A percentile compares a stretch with the other conserved stretches of the same genome.
Evolutionary conservation across 1,140 invertebrate genomes (phyloP).

Genomic region (Pogonus chalceus): DNA sequence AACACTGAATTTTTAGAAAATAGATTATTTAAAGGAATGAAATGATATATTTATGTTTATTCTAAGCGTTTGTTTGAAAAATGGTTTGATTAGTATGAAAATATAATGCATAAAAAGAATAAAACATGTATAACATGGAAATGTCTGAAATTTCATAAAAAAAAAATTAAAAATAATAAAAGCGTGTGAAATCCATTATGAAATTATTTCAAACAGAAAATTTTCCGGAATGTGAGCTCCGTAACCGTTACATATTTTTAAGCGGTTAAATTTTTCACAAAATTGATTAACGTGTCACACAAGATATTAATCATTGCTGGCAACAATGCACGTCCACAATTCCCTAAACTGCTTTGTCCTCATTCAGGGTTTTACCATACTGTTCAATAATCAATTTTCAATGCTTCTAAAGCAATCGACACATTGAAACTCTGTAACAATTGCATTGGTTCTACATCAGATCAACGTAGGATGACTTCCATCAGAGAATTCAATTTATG

Average conservation of each 20-base stretch:
- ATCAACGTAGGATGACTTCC: neutral
- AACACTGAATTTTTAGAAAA: too few species aligned
- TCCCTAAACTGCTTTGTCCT: neutral
- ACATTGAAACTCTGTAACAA: neutral
- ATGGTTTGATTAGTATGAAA: too few species aligned
- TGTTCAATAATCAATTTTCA: neutral
- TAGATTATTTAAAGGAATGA: too few species aligned
- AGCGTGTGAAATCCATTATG: neutral
- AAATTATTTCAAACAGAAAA: neutral
- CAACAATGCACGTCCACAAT: neutral
- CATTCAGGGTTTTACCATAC: neutral
- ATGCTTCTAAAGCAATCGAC: neutral
- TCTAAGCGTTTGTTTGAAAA: too few species aligned
- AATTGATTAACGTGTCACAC: slow-evolving; percentile 2
- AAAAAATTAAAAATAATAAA: too few species aligned
- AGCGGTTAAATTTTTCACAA: neutral
- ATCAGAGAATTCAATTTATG: too few species aligned
- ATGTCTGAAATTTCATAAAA: too few species aligned
- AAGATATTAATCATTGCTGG: neutral
- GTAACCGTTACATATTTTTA: neutral
- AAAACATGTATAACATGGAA: too few species aligned
- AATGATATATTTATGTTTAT: too few species aligned
- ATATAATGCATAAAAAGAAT: too few species aligned
- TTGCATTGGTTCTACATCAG: neutral
- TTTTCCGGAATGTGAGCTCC: neutral